Percentiles rank a stretch among this genome's conserved stretches.
Evolutionary conservation across 2,797 vertebrate genomes (phyloP).

Genomic region (Spheniscus humboldti): DNA sequence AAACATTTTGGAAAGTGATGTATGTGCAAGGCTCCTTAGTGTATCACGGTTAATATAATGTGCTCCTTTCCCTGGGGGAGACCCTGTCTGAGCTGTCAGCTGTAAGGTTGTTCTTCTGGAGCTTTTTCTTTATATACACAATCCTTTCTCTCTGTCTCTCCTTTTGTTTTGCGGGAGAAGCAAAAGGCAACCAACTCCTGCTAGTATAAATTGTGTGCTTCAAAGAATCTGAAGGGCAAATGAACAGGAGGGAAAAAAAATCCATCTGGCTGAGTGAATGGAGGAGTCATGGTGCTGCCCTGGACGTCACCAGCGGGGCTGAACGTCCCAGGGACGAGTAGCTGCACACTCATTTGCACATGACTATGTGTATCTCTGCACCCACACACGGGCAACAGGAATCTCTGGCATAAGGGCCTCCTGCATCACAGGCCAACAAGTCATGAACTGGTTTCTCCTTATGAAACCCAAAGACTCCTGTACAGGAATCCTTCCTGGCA

Average conservation of each 20-base stretch:
- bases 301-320: accelerated
- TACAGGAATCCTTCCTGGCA: background rate
- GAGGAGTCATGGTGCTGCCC: background rate
- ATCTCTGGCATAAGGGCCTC: background rate
- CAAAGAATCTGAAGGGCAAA: slow-evolving; percentile 12
- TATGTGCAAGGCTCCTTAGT: background rate
- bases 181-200: background rate
- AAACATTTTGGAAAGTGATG: slow-evolving; percentile 53
- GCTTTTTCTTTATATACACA: background rate
- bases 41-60: slow-evolving; percentile 27
- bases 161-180: background rate
- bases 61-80: background rate
- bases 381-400: background rate
- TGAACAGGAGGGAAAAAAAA: background rate
- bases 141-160: background rate
- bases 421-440: background rate
- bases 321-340: accelerated
- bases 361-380: background rate
- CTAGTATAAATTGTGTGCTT: background rate
- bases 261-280: background rate
- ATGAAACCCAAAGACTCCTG: background rate
- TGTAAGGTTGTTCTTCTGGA: slow-evolving; percentile 12
- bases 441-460: background rate
- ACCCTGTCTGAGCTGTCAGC: slow-evolving; percentile 36
- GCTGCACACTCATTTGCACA: background rate